These are phyloP conservation scores for Podarcis cretensis DNA, from an alignment of 2,113 vertebrate genomes.

Conservation along the genomic window DNA sequence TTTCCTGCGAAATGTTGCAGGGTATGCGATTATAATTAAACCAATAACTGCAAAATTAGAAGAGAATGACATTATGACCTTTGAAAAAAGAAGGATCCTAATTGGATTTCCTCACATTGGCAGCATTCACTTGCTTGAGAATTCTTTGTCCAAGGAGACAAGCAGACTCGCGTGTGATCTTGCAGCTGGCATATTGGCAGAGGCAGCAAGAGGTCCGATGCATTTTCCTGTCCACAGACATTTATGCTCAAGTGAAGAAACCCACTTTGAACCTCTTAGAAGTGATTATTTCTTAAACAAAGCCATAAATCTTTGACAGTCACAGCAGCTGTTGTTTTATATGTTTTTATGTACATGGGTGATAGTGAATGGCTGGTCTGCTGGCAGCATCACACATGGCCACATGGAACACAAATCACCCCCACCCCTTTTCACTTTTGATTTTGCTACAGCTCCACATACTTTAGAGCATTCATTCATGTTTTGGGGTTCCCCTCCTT, in stretches of 20 bases:
- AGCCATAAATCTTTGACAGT: constrained; percentile 57
- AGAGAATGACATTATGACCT: constrained; percentile 41
- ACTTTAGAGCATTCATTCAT: neutral
- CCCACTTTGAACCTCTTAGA: neutral
- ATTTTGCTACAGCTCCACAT: rapidly evolving
- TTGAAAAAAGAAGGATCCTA: constrained; percentile 47
- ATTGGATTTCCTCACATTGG: constrained; percentile 61
- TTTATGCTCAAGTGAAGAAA: neutral
- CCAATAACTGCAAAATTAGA: constrained; percentile 58
- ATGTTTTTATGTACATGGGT: constrained; percentile 55
- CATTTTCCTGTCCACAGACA: neutral
- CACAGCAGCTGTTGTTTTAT: constrained; percentile 63
- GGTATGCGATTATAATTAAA: constrained; percentile 47
- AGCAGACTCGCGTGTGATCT: neutral
- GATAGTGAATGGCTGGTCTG: constrained; percentile 55
- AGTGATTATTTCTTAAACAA: constrained; percentile 57
- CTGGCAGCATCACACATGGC: constrained; percentile 6
- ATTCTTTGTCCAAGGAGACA: neutral
- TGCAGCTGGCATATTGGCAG: neutral
- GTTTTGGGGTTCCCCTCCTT: rapidly evolving
- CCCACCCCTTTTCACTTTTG: neutral
- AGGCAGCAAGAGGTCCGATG: neutral
- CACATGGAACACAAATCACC: rapidly evolving
- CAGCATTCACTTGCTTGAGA: neutral
- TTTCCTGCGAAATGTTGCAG: neutral